A percentile compares a stretch with the other conserved stretches of the same genome.
Conservation (phyloP, 2,113 vertebrate species). For the Chiloscyllium plagiosum region DNA sequence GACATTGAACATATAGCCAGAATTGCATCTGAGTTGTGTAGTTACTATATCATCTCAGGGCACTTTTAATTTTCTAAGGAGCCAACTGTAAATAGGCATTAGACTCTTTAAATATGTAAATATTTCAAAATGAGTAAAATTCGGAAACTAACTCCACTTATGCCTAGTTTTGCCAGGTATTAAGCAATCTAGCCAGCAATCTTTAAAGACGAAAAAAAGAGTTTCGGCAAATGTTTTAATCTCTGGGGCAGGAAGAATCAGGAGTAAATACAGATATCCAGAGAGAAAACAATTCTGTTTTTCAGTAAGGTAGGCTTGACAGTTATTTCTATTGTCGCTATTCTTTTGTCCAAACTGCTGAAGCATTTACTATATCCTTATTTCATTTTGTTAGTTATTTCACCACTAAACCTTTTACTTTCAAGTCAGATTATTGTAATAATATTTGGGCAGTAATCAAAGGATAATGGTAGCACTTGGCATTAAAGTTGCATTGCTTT, state of each 20-base stretch:
- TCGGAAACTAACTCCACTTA: too few relatives aligned
- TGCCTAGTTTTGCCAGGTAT: too few relatives aligned
- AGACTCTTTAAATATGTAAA: too few relatives aligned
- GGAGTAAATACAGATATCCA: not conserved
- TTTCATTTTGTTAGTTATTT: not conserved
- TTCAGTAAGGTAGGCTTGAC: not conserved
- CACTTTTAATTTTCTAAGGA: too few relatives aligned
- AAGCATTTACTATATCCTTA: not conserved
- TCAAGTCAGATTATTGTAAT: not conserved
- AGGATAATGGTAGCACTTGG: not conserved
- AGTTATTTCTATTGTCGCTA: not conserved
- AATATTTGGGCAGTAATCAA: not conserved
- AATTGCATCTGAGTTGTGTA: too few relatives aligned
- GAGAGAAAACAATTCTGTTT: not conserved
- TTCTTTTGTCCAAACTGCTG: not conserved
- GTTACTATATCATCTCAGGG: too few relatives aligned
- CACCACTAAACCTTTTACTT: not conserved
- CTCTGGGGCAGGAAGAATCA: not conserved
- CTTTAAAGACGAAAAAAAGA: too few relatives aligned
- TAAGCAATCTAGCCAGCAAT: too few relatives aligned
- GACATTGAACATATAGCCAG: too few relatives aligned
- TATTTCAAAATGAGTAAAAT: too few relatives aligned
- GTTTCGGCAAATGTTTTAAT: too few relatives aligned
- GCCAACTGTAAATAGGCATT: too few relatives aligned
- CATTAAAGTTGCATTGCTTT: not conserved